phyloP scores from a whole-genome alignment of 2,113 vertebrate genomes.

The Prinia subflava region DNA sequence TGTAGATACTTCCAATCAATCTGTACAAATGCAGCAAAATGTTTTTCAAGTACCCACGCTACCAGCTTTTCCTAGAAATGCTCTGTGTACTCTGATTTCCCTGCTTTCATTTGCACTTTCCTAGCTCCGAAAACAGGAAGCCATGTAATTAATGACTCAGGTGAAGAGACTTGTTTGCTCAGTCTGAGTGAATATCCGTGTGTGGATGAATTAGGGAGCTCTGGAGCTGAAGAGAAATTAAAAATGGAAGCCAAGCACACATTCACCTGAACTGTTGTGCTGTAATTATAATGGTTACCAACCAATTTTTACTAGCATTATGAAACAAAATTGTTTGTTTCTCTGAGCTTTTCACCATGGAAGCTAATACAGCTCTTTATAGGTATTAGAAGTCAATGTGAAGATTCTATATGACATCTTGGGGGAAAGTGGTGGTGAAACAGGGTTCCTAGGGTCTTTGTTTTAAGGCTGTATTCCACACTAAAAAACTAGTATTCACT shows the following conservation, averaged over 20 bases:
- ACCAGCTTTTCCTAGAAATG: constrained; percentile 44
- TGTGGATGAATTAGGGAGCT: background rate
- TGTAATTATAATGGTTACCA: background rate
- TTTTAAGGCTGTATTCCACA: background rate
- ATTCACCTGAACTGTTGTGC: background rate
- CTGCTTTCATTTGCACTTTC: constrained; percentile 23
- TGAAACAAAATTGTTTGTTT: background rate
- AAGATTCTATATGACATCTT: background rate
- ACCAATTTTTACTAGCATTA: background rate
- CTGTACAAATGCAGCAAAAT: constrained; percentile 16
- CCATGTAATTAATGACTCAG: constrained; percentile 15
- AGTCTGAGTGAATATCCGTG: background rate
- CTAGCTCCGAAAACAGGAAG: constrained; percentile 38
- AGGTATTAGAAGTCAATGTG: background rate
- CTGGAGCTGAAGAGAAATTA: background rate
- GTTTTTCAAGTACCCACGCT: constrained; percentile 35
- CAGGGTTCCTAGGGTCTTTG: background rate
- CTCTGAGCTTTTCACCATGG: background rate
- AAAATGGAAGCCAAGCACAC: background rate
- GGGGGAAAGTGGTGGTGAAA: background rate
- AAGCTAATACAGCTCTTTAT: background rate
- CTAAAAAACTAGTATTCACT: background rate
- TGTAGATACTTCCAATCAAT: constrained; percentile 42
- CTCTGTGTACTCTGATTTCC: background rate
- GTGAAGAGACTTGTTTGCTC: background rate